Percentiles rank a stretch among this genome's conserved stretches.
Conservation (phyloP, 2,888 invertebrate species). For the Siphlonurus alternatus region DNA sequence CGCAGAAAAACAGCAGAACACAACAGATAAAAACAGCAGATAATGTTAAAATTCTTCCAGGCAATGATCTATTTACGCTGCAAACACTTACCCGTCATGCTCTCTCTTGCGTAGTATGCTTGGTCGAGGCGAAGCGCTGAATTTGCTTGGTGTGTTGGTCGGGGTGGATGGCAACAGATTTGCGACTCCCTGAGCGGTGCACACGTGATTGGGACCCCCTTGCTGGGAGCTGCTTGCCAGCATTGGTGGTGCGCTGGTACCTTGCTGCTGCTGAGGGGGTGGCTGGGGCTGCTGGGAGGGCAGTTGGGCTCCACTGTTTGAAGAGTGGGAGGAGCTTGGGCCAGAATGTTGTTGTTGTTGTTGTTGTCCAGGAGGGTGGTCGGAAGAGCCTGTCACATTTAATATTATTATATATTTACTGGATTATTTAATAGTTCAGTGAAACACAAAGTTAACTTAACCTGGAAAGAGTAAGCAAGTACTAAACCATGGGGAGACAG, state of each 20-base stretch:
- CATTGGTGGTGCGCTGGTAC: neutral
- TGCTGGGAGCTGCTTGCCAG: neutral
- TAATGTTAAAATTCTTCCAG: too few relatives aligned
- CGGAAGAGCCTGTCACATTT: neutral
- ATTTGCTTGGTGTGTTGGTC: conserved; percentile 17
- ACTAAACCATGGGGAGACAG: too few relatives aligned
- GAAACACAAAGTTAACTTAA: too few relatives aligned
- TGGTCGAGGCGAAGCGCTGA: conserved; percentile 52
- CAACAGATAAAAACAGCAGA: too few relatives aligned
- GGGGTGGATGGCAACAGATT: neutral
- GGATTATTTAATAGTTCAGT: too few relatives aligned
- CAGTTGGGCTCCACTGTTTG: neutral
- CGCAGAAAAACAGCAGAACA: too few relatives aligned
- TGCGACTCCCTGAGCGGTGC: neutral
- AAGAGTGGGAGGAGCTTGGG: neutral
- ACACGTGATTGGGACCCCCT: neutral
- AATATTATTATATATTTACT: too few relatives aligned
- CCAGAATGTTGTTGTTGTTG: neutral
- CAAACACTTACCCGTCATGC: conserved; percentile 52
- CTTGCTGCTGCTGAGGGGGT: neutral
- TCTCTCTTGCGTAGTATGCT: conserved; percentile 80
- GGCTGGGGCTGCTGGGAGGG: neutral
- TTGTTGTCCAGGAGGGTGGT: neutral
- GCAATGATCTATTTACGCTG: too few relatives aligned
- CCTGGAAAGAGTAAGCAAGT: too few relatives aligned